Evolutionary conservation across 2,888 invertebrate genomes (phyloP), one percentile per base, ranked within the genome.

Genomic region (Melipona beecheii): DNA sequence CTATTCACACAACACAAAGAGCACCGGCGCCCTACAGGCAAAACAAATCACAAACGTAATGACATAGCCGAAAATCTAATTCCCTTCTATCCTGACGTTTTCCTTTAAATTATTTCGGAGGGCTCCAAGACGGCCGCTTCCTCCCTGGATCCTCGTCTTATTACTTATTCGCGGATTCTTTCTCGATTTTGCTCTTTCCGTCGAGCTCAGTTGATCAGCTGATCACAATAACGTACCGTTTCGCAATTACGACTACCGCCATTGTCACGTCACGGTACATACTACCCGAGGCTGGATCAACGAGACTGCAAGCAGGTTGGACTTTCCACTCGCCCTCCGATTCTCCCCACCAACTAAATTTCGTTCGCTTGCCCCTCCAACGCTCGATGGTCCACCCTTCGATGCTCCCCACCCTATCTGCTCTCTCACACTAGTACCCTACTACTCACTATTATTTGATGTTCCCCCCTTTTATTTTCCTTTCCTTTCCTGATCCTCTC

Each of bases 241-340:
- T 82, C 84, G 81, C 87, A 89, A 89, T 92, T 85, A 90, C 87
- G 78, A 90, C 86, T 90, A 89, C 91, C 91, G 91, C 90, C 93
- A 93, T 92, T 91, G 91, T 92, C 91, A 89, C 90, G 90, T 91
- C 89, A 89, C 90, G 86, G 83, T 90, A 85, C 90, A 88, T 89
- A 89, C 90, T 89, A 89, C 86, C 86, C 87, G 85, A 78, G 78
- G 84, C 89, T 83, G 87, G 86, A 90, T 89, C 89, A 91, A 90
- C 90, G 86, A 90, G 90, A 91, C 91, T 89, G 87, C 86, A 83
- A 89, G 86, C 88, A 82, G 89, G 87, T 88, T 87, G 77, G 85
- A 86, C 81, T 86, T 85, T 86, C 84, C 85, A 81, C 86, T 85
- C 87, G 68, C 79, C 87, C 82, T 79, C 76, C 84, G 81, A 77